A percentile compares a stretch with the other conserved stretches of the same genome.
phyloP scores from a whole-genome alignment of 2,888 invertebrate species.

The Pherbina coryleti region DNA sequence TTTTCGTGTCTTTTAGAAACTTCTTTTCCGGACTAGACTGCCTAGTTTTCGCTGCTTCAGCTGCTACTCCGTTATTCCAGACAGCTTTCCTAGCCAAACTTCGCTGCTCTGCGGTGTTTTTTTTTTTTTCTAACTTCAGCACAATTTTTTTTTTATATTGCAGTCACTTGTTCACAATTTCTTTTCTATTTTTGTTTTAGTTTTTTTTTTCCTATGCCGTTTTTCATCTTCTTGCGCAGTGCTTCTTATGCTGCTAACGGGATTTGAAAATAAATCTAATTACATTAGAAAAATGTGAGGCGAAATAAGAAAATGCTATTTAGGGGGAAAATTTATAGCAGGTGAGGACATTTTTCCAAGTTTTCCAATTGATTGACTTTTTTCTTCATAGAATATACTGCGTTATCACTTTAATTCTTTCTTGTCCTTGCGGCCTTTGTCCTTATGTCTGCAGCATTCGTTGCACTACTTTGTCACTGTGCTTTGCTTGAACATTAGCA shows the following conservation, averaged over 20 bases:
- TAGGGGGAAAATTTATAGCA: not conserved
- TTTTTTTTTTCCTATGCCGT: slow-evolving; percentile 9
- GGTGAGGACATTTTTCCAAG: slow-evolving; percentile 28
- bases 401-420: slow-evolving; percentile 7
- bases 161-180: slow-evolving; percentile 5
- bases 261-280: slow-evolving; percentile 36
- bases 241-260: slow-evolving; percentile 28
- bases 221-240: slow-evolving; percentile 6
- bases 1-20: no score
- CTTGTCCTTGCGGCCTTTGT: slow-evolving; percentile 30
- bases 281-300: slow-evolving; percentile 25
- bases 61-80: not conserved
- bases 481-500: slow-evolving; percentile 39
- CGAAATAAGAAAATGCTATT: not conserved
- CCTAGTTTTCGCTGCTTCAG: not conserved
- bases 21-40: no score
- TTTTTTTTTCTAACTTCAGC: not conserved
- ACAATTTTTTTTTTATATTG: slow-evolving; percentile 27
- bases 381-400: slow-evolving; percentile 3
- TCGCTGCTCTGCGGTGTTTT: not conserved
- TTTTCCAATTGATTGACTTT: slow-evolving; percentile 43
- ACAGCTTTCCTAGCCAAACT: not conserved
- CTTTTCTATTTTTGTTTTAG: slow-evolving; percentile 17
- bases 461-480: slow-evolving; percentile 20
- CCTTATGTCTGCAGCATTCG: slow-evolving; percentile 1